Conservation (phyloP, 1,140 invertebrate genomes). For the Drosophila arawakana region DNA sequence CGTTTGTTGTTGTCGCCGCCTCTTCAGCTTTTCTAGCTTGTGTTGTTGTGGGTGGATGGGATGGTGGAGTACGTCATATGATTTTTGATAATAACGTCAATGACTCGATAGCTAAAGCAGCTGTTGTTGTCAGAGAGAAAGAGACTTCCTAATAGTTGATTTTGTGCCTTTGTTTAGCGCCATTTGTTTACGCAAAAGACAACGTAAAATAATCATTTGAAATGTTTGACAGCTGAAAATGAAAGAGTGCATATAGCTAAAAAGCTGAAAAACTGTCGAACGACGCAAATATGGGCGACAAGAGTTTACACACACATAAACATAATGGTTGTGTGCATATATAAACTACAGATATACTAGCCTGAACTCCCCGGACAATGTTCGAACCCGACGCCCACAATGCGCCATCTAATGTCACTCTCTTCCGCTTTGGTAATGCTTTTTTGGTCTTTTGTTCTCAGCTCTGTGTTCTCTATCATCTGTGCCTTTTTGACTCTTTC, state of each 20-base stretch:
- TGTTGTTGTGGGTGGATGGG: slow-evolving; percentile 14
- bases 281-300: slow-evolving; percentile 46
- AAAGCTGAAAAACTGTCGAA: slow-evolving; percentile 43
- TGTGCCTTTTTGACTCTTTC: background rate
- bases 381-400: background rate
- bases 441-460: slow-evolving; percentile 51
- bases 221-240: slow-evolving; percentile 61
- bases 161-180: slow-evolving; percentile 43
- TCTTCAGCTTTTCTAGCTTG: background rate
- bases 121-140: slow-evolving; percentile 19
- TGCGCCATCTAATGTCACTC: slow-evolving; percentile 46
- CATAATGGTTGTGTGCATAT: slow-evolving; percentile 4
- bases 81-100: slow-evolving; percentile 76
- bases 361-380: background rate
- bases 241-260: slow-evolving; percentile 12
- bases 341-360: slow-evolving; percentile 4
- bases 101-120: slow-evolving; percentile 53
- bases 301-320: slow-evolving; percentile 35
- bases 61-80: slow-evolving; percentile 52
- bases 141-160: slow-evolving; percentile 5
- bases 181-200: slow-evolving; percentile 46
- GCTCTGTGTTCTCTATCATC: background rate
- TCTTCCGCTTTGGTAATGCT: slow-evolving; percentile 52
- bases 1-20: slow-evolving; percentile 20
- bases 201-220: slow-evolving; percentile 39